A percentile compares a stretch with the other conserved stretches of the same genome.
Conservation (phyloP, 2,797 vertebrate species). For the Lithobates pipiens region DNA sequence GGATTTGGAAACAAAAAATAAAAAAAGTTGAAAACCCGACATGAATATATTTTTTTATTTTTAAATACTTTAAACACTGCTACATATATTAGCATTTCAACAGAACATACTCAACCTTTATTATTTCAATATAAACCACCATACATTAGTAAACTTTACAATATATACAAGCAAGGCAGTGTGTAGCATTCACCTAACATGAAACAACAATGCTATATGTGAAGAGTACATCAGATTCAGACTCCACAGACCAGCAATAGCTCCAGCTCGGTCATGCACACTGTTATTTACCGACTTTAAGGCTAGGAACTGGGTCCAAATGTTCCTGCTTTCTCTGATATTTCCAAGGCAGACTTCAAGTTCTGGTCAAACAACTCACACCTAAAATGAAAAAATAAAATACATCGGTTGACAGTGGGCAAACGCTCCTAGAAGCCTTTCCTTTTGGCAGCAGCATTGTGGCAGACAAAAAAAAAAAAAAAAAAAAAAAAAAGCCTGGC, state of each 20-base stretch:
- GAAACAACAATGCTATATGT: not conserved
- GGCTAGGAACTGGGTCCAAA: constrained; percentile 89
- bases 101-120: not conserved
- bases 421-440: no score
- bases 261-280: not conserved
- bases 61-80: not conserved
- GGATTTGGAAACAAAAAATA: no score
- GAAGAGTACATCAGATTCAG: no score
- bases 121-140: not conserved
- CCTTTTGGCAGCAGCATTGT: no score
- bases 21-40: no score
- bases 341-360: constrained; percentile 90
- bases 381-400: constrained; percentile 75
- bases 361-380: constrained; percentile 99
- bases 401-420: no score
- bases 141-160: constrained; percentile 36
- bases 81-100: not conserved
- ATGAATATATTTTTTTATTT: not conserved
- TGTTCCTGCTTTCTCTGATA: constrained; percentile 93
- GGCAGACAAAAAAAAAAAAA: no score
- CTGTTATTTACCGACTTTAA: not conserved
- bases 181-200: not conserved
- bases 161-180: constrained; percentile 32
- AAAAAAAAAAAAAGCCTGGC: no score
- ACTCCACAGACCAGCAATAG: not conserved